Percentiles rank a stretch among this genome's conserved stretches.
Evolutionary conservation across 2,888 invertebrate species (phyloP).

Genomic region (Epinotia ramella): DNA sequence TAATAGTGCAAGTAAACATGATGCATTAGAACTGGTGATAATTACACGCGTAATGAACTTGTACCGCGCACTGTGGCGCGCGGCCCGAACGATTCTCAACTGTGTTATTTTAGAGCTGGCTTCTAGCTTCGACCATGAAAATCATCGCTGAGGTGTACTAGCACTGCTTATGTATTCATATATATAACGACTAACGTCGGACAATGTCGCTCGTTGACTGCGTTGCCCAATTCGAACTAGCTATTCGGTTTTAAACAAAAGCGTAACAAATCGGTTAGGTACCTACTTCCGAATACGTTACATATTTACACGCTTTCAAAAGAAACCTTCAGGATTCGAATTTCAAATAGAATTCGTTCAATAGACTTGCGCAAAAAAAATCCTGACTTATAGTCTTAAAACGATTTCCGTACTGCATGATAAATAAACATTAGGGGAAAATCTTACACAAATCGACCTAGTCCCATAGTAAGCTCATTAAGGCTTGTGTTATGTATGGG

Average conservation of each 20-base stretch:
- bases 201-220: slow-evolving; percentile 76
- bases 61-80: slow-evolving; percentile 64
- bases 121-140: slow-evolving; percentile 75
- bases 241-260: slow-evolving; percentile 52
- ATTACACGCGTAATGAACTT: slow-evolving; percentile 64
- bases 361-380: too few relatives aligned
- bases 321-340: slow-evolving; percentile 12
- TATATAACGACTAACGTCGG: slow-evolving; percentile 52
- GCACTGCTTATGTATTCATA: slow-evolving; percentile 54
- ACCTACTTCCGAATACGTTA: slow-evolving; percentile 38
- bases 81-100: slow-evolving; percentile 73
- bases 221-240: slow-evolving; percentile 56
- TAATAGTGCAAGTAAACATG: slow-evolving; percentile 29
- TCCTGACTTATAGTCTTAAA: too few relatives aligned
- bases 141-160: slow-evolving; percentile 67
- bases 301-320: slow-evolving; percentile 5
- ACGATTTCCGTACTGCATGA: background rate
- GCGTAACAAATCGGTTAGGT: slow-evolving; percentile 52
- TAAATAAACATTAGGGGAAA: too few relatives aligned
- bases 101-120: slow-evolving; percentile 82
- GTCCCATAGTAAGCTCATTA: too few relatives aligned
- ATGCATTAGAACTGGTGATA: slow-evolving; percentile 50
- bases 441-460: too few relatives aligned
- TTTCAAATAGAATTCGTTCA: too few relatives aligned
- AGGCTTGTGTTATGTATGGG: too few relatives aligned